phyloP scores from a whole-genome alignment of 2,113 vertebrate genomes.

The Indicator indicator region DNA sequence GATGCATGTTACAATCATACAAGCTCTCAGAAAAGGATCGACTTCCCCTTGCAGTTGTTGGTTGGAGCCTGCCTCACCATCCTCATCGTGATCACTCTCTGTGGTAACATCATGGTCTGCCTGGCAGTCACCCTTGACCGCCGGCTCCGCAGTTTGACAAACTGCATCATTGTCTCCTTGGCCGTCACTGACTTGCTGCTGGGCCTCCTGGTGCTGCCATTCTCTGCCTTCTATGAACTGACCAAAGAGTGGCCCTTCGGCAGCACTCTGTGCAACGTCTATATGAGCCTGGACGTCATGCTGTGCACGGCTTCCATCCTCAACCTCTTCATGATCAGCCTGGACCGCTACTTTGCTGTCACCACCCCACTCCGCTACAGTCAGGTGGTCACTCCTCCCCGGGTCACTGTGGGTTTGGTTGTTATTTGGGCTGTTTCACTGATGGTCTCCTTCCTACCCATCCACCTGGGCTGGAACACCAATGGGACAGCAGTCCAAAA shows the following conservation, averaged over 20 bases:
- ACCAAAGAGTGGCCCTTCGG: slow-evolving; percentile 83
- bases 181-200: slow-evolving; percentile 91
- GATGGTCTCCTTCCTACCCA: slow-evolving; percentile 92
- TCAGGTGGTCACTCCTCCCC: slow-evolving; percentile 81
- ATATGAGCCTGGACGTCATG: slow-evolving; percentile 95
- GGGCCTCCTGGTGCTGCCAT: slow-evolving; percentile 90
- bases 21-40: background rate
- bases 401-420: slow-evolving; percentile 81
- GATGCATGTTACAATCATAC: slow-evolving; percentile 46
- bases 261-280: slow-evolving; percentile 88
- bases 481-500: slow-evolving; percentile 82
- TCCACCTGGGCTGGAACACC: slow-evolving; percentile 96
- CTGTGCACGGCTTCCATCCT: slow-evolving; percentile 97
- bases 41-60: slow-evolving; percentile 55
- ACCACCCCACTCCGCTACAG: slow-evolving; percentile 88
- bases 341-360: slow-evolving; percentile 93
- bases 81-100: slow-evolving; percentile 86
- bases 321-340: slow-evolving; percentile 92
- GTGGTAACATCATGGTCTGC: slow-evolving; percentile 91
- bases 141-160: slow-evolving; percentile 89
- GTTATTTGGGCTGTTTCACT: slow-evolving; percentile 89
- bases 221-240: slow-evolving; percentile 88
- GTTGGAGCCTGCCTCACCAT: slow-evolving; percentile 75
- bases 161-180: slow-evolving; percentile 93
- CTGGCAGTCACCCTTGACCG: slow-evolving; percentile 88